Evolutionary conservation across 2,113 vertebrate genomes (phyloP).

Genomic region (Ictalurus punctatus): DNA sequence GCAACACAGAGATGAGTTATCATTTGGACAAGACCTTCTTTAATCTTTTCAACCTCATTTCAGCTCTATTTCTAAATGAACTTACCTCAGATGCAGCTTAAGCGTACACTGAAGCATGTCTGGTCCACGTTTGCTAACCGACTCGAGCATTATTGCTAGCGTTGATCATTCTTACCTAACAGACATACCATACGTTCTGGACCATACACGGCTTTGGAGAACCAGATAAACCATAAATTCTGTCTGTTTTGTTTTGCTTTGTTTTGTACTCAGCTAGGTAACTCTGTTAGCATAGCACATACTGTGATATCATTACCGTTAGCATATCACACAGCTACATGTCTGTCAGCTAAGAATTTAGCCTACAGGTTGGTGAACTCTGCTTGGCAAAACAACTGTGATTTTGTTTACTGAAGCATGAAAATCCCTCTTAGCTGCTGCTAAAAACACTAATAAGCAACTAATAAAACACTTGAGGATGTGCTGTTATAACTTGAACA

Average conservation of each 20-base stretch:
- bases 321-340: background rate
- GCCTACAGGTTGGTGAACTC: no score
- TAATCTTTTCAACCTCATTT: background rate
- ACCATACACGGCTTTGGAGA: background rate
- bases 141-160: background rate
- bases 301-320: background rate
- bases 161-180: background rate
- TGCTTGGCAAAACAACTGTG: background rate
- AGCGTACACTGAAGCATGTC: background rate
- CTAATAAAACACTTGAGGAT: background rate
- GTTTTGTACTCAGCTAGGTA: background rate
- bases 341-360: background rate
- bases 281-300: background rate
- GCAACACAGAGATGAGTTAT: background rate
- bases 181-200: background rate
- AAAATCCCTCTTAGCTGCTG: background rate
- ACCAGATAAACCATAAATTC: background rate
- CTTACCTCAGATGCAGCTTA: background rate
- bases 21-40: background rate
- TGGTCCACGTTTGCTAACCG: background rate
- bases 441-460: background rate
- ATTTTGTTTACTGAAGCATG: background rate
- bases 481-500: background rate
- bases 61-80: background rate
- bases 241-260: background rate